Evolutionary conservation across 2,797 vertebrate species (phyloP).

Genomic region (Euphonia xanthogaster): DNA sequence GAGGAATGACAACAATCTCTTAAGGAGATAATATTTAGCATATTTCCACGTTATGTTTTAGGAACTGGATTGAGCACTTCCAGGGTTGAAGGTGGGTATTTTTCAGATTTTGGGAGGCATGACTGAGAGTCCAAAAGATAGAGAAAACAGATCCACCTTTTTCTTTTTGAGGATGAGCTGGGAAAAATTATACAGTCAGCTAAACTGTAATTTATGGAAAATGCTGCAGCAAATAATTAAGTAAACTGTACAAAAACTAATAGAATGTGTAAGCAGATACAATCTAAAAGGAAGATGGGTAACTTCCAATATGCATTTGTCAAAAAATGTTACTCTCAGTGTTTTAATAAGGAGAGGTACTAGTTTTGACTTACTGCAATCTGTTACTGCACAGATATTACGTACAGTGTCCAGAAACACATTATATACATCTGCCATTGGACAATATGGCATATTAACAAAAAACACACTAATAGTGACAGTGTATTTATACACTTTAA

Average conservation of each 20-base stretch:
- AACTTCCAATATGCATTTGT: not conserved
- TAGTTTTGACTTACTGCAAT: slow-evolving; percentile 28
- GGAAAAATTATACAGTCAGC: not conserved
- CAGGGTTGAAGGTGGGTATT: not conserved
- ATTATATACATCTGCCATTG: not conserved
- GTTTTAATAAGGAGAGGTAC: slow-evolving; percentile 21
- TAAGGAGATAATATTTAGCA: not conserved
- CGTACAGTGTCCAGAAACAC: not conserved
- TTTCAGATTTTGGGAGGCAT: not conserved
- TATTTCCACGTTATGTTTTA: not conserved
- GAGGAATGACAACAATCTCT: not conserved
- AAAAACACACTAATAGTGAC: not conserved
- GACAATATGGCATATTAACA: not conserved
- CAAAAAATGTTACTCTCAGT: not conserved
- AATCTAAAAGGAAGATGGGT: not conserved
- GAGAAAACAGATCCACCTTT: not conserved
- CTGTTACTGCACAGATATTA: not conserved
- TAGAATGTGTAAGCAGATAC: not conserved
- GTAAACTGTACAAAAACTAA: not conserved
- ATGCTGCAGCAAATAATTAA: not conserved
- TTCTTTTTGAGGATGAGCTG: not conserved
- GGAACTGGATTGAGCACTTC: not conserved
- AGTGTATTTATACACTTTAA: not conserved
- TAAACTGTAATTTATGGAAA: not conserved
- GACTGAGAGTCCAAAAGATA: not conserved